Evolutionary conservation across 2,888 invertebrate species (phyloP), one percentile per base, ranked within the genome.

Genomic region (Thymelicus lineola): DNA sequence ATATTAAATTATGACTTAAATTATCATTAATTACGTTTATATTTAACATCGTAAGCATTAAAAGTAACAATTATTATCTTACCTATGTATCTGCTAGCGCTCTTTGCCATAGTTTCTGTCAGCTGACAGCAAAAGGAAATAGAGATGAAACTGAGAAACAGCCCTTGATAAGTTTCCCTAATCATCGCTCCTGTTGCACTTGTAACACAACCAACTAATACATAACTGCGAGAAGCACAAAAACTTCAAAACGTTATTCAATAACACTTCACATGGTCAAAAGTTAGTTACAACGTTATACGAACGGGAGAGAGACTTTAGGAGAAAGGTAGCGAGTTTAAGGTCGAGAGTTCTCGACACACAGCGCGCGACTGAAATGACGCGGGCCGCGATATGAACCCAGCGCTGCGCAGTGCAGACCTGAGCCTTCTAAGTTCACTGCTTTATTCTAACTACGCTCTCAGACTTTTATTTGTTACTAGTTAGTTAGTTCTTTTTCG

Each of bases 61-160:
- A 12, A 9, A 12, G 12, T 12, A 12, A 42, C 9, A 42, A 42
- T 9, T 42, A 1, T 12, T 60, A 72, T 91, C 90, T 74, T 55
- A 93, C 93, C 93, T 74, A 92, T 92, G 79, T 87, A 93, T 77
- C 93, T 84, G 79, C 92, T 93, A 38, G 93, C 92, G 75, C 92
- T 92, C 74, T 93, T 93, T 15, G 93, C 93, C 84, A 92, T 86
- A 80, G 91, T 93, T 84, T 93, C 93, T 71, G 88, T 90, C 20
- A 93, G 86, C 77, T 93, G 93, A 81, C 93, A 93, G 84, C 93
- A 92, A 79, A 93, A 90, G 75, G 93, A 91, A 75, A 93, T 90
- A 55, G 93, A 93, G 79, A 93, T 81, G 76, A 93, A 90, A 85
- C 93, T 93, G 73, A 93, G 81, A 82, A 93, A 87, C 78, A 93